Evolutionary conservation across 2,797 vertebrate species (phyloP), one percentile per base, ranked within the genome.

Genomic region (Enteromius treurensis): DNA sequence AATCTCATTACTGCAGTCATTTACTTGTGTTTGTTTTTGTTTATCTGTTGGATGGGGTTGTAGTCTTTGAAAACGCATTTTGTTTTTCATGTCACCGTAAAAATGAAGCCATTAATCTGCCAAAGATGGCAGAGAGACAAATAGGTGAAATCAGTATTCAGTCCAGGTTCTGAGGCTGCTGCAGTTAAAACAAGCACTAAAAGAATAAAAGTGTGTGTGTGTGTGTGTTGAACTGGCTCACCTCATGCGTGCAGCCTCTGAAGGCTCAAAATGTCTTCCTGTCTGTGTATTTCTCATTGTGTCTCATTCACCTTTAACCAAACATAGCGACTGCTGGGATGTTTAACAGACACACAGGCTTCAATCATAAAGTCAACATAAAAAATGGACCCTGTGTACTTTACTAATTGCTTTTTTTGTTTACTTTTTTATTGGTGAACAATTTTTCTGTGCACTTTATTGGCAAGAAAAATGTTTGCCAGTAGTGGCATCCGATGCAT

Each of bases 261-360:
- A 42, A 53, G 68, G 76, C n/a, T 26, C 14, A 68, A 79, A n/a
- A 26, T 1, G n/a, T 80, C 49, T 80, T 80, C 65, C 65, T 80
- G 65, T 80, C 49, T 69, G 65, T 69, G 65, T 69, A 55, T 55
- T 69, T 80, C 78, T 58, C n/a, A 42, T 29, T 80, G 23, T 80
- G n/a, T 58, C 15, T 70, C 34, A 37, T 58, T 21, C 51, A 70
- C 65, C 49, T 58, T 67, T 40, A 69, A 69, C 64, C 49, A 37
- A 51, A 42, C 45, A n/a, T 21, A 79, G 37, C 77, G 53, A 13
- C 23, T 42, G n/a, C 55, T 40, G 64, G 32, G 15, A 55, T 34
- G 26, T 80, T 80, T 42, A 51, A 23, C 49, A 80, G 7, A 55
- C 65, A 58, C 40, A 60, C 55, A 40, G 9, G 15, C 32, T 51